Conservation (phyloP, 1,140 invertebrate genomes). For the Lethocerus indicus region DNA sequence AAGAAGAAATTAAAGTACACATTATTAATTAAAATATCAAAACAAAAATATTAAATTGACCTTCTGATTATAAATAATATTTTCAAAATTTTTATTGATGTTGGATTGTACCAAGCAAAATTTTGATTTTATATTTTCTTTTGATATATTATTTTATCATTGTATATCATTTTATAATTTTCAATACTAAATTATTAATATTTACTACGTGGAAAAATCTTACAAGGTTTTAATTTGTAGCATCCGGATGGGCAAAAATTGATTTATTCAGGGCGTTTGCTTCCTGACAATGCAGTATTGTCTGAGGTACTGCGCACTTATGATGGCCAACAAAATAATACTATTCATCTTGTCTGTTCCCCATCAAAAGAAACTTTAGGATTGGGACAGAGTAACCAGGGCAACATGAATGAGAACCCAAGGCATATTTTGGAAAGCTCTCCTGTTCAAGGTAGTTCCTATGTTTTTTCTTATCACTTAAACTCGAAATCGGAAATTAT, state of each 20-base stretch:
- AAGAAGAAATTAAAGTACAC: too few species aligned
- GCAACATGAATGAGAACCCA: neutral
- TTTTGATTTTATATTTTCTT: neutral
- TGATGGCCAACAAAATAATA: conserved; percentile 52
- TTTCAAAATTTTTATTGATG: neutral
- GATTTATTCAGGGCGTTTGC: conserved; percentile 76
- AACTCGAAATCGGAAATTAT: neutral
- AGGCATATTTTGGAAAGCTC: neutral
- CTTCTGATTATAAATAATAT: too few species aligned
- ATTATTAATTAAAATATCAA: too few species aligned
- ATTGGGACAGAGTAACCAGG: too few species aligned
- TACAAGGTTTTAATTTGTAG: neutral
- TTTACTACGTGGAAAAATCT: neutral
- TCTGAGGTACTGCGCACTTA: conserved; percentile 65
- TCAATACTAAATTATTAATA: neutral
- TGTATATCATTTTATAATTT: neutral
- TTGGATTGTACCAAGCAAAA: neutral
- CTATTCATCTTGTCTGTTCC: conserved; percentile 67
- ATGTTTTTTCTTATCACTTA: neutral
- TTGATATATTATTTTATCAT: neutral
- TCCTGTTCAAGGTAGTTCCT: neutral
- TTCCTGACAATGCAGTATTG: conserved; percentile 54
- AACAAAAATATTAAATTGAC: too few species aligned
- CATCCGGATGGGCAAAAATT: conserved; percentile 57
- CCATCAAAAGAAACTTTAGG: conserved; percentile 10